phyloP scores from a whole-genome alignment of 2,888 invertebrate genomes.

The Trichogramma dendrolimi region DNA sequence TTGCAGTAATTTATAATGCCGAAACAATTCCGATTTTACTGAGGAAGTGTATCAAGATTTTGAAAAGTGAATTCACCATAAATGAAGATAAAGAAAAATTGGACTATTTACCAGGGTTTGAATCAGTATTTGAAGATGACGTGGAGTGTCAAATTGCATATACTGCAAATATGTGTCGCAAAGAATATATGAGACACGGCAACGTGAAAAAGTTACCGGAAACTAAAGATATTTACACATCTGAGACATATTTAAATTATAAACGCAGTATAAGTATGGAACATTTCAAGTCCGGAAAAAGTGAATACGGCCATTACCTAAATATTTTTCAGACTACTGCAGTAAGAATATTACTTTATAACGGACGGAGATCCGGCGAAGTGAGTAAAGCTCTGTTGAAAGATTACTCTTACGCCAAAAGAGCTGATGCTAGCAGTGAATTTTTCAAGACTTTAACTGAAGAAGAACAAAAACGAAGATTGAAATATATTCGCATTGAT shows the following conservation, averaged over 20 bases:
- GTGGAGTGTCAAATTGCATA: not conserved
- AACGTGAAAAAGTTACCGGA: not conserved
- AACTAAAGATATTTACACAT: not conserved
- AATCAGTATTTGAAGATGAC: slow-evolving; percentile 3
- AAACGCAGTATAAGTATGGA: not conserved
- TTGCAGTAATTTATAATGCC: not conserved
- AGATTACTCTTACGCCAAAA: not conserved
- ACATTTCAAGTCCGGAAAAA: not conserved
- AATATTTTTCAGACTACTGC: not conserved
- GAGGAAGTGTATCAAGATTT: slow-evolving; percentile 7
- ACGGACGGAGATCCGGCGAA: slow-evolving; percentile 7
- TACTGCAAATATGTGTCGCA: not conserved
- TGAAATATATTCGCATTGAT: slow-evolving; percentile 3
- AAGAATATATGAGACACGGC: not conserved
- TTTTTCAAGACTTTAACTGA: not conserved
- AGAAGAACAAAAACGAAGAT: not conserved
- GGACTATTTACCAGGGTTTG: not conserved
- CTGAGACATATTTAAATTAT: not conserved
- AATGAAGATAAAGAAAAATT: not conserved
- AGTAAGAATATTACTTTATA: not conserved
- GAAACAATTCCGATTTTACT: not conserved
- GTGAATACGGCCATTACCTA: not conserved
- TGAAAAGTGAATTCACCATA: not conserved
- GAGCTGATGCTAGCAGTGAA: not conserved
- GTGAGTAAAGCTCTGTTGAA: not conserved